Percentiles rank a stretch among this genome's conserved stretches.
These are phyloP conservation scores for Brenthis hecate DNA, from an alignment of 2,888 invertebrate species.

Conservation along the genomic window DNA sequence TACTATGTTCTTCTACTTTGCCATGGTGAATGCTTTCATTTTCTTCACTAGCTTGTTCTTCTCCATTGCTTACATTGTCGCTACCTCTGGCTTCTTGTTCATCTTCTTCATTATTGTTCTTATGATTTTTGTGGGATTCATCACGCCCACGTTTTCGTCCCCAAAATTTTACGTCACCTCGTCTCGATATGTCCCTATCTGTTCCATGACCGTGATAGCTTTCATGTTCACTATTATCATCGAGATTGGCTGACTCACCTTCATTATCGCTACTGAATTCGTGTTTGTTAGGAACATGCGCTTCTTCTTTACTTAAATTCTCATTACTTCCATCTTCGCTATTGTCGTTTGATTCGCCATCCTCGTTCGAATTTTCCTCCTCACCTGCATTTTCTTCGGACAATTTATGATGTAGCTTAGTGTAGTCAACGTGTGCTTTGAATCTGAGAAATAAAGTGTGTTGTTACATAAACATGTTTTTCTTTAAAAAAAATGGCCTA, in stretches of 20 bases:
- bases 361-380: constrained; percentile 16
- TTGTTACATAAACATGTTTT: constrained; percentile 3
- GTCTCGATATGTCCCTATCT: constrained; percentile 1
- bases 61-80: constrained; percentile 15
- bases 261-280: not conserved
- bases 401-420: constrained; percentile 27
- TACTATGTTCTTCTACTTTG: constrained; percentile 10
- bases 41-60: constrained; percentile 1
- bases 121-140: constrained; percentile 8
- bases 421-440: constrained; percentile 44
- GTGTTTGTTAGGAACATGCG: not conserved
- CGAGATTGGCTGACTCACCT: not conserved
- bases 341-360: constrained; percentile 11
- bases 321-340: constrained; percentile 11
- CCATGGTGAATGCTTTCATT: constrained; percentile 7
- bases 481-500: not conserved
- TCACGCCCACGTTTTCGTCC: not conserved
- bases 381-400: constrained; percentile 30
- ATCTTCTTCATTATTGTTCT: constrained; percentile 12
- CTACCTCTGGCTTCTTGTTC: not conserved
- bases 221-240: constrained; percentile 2
- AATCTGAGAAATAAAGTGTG: constrained; percentile 40
- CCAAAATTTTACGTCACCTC: constrained; percentile 7
- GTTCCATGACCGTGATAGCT: not conserved
- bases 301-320: not conserved